phyloP scores from a whole-genome alignment of 1,140 invertebrate species.

The Drosophila persimilis region DNA sequence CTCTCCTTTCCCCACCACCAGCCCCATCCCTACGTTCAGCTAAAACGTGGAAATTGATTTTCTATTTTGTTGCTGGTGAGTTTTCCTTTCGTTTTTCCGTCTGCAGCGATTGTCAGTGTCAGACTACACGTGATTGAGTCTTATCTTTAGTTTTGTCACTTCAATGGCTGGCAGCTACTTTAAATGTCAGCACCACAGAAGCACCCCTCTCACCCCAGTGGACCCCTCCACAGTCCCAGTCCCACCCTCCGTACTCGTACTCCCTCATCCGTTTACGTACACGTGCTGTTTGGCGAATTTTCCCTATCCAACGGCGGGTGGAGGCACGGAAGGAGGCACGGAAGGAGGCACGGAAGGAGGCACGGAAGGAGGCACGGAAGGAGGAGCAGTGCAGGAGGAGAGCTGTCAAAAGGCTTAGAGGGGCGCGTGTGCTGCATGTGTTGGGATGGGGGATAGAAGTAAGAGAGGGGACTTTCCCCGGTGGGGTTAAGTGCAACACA shows the following conservation, averaged over 20 bases:
- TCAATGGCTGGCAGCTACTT: slow-evolving; percentile 77
- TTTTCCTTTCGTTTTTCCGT: slow-evolving; percentile 23
- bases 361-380: not conserved
- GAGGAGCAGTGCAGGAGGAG: not conserved
- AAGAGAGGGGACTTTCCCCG: slow-evolving; percentile 15
- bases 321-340: not conserved
- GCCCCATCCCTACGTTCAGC: slow-evolving; percentile 20
- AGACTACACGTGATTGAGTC: slow-evolving; percentile 78
- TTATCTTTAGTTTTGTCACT: slow-evolving; percentile 81
- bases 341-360: too few relatives aligned
- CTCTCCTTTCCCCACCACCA: not conserved
- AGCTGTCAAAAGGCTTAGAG: slow-evolving; percentile 47
- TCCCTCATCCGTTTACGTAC: slow-evolving; percentile 29
- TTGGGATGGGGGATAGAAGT: too few relatives aligned
- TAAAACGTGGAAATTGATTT: slow-evolving; percentile 79
- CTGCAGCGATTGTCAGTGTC: slow-evolving; percentile 64
- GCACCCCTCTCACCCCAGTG: not conserved
- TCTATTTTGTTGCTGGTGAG: slow-evolving; percentile 71
- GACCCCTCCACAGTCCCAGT: too few relatives aligned
- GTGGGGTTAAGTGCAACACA: slow-evolving; percentile 73
- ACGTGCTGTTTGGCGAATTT: slow-evolving; percentile 68
- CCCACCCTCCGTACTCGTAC: not conserved
- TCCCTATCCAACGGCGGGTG: slow-evolving; percentile 30
- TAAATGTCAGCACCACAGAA: slow-evolving; percentile 67
- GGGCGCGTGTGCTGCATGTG: slow-evolving; percentile 48